These are phyloP conservation scores for Sinelater perroti DNA, from an alignment of 2,888 invertebrate genomes.

Conservation along the genomic window DNA sequence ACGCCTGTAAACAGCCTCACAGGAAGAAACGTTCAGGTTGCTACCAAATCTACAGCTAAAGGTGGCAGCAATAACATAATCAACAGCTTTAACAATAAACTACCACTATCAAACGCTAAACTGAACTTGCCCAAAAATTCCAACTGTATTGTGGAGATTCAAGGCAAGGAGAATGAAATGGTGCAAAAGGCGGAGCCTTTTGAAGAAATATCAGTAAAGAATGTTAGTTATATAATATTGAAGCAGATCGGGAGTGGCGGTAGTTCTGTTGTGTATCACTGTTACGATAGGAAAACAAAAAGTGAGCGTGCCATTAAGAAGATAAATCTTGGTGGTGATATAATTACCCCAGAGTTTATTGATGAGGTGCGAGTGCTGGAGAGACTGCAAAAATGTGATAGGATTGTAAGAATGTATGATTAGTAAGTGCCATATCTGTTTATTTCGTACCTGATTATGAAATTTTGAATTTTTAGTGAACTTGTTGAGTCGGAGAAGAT, in stretches of 20 bases:
- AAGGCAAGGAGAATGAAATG: conserved; percentile 1
- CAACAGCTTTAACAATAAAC: too few species aligned
- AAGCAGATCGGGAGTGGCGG: conserved; percentile 88
- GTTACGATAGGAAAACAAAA: conserved; percentile 68
- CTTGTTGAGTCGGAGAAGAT: conserved; percentile 63
- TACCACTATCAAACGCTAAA: too few species aligned
- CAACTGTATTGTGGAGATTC: background rate
- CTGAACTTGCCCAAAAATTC: background rate
- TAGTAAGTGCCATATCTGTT: conserved; percentile 72
- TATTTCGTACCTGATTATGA: background rate
- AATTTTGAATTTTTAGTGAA: conserved; percentile 11
- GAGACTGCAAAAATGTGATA: conserved; percentile 81
- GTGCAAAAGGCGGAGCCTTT: conserved; percentile 19
- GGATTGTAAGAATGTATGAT: conserved; percentile 85
- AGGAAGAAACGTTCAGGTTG: too few species aligned
- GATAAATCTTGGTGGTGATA: conserved; percentile 81
- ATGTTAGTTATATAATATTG: conserved; percentile 75
- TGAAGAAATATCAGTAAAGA: conserved; percentile 72
- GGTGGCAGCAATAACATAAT: background rate
- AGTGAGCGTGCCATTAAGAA: conserved; percentile 80
- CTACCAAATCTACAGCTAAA: background rate
- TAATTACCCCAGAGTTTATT: conserved; percentile 78
- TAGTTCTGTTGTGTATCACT: conserved; percentile 85
- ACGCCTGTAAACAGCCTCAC: background rate
- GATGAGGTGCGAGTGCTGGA: conserved; percentile 89